A percentile compares a stretch with the other conserved stretches of the same genome.
These are phyloP conservation scores for Charadrius vociferus DNA, from an alignment of 2,113 vertebrate genomes.

Conservation along the genomic window DNA sequence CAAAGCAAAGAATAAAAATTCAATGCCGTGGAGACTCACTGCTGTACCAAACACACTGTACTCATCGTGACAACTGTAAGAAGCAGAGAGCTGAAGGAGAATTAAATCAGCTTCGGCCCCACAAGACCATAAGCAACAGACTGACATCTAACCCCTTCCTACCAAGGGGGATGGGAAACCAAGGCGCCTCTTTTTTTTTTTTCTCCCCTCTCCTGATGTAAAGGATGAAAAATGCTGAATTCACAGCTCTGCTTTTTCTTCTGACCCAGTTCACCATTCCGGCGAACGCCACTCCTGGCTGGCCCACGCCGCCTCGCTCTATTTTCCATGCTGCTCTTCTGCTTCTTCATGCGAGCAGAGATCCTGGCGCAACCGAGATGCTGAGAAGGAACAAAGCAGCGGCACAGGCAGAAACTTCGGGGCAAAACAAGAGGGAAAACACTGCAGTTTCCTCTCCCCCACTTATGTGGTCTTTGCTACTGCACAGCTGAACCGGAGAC, in stretches of 20 bases:
- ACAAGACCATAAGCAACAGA: neutral
- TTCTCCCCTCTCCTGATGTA: neutral
- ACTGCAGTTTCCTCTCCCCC: neutral
- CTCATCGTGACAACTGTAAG: constrained; percentile 2
- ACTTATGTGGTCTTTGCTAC: neutral
- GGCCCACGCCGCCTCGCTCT: constrained; percentile 46
- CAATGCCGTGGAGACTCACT: neutral
- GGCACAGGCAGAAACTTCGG: neutral
- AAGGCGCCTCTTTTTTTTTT: neutral
- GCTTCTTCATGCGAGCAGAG: neutral
- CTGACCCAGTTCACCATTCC: constrained; percentile 64
- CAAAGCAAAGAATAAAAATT: neutral
- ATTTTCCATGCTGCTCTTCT: constrained; percentile 37
- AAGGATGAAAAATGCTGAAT: constrained; percentile 46
- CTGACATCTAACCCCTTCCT: neutral
- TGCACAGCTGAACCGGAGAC: neutral
- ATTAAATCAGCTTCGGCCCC: neutral
- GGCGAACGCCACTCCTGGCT: neutral
- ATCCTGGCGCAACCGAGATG: neutral
- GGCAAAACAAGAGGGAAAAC: neutral
- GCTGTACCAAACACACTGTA: neutral
- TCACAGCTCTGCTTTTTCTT: constrained; percentile 51
- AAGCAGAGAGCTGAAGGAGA: neutral
- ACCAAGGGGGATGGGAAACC: neutral
- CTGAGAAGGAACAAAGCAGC: neutral